Percentiles rank a stretch among this genome's conserved stretches.
phyloP scores from a whole-genome alignment of 2,888 invertebrate species.

The Melieria crassipennis region DNA sequence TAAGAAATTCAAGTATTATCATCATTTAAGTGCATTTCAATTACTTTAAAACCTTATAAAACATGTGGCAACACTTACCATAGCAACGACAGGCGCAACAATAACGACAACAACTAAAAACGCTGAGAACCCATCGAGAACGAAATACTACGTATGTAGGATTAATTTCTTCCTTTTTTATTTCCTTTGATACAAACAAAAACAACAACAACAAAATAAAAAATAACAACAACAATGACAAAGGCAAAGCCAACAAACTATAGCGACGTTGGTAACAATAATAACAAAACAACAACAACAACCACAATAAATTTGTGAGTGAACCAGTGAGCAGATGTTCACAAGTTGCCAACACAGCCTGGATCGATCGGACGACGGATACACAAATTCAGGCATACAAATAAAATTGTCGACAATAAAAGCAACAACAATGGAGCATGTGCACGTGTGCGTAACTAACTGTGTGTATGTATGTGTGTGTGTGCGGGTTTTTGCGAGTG shows the following conservation, averaged over 20 bases:
- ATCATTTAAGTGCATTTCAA: no score
- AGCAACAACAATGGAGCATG: background rate
- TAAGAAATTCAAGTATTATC: no score
- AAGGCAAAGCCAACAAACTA: constrained; percentile 27
- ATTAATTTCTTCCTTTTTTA: no score
- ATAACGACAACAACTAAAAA: no score
- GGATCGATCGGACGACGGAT: constrained; percentile 40
- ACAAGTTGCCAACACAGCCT: constrained; percentile 53
- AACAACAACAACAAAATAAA: constrained; percentile 53
- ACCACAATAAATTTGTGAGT: constrained; percentile 48
- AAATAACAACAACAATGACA: constrained; percentile 55
- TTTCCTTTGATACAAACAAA: constrained; percentile 8
- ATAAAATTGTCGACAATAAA: constrained; percentile 19
- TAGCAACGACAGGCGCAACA: no score
- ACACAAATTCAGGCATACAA: constrained; percentile 21
- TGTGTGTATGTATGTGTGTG: background rate
- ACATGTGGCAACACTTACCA: no score
- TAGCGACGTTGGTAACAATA: constrained; percentile 23
- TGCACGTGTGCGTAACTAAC: background rate
- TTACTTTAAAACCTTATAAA: no score
- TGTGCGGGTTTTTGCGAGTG: background rate
- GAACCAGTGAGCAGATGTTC: constrained; percentile 64
- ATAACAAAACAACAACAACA: constrained; percentile 41
- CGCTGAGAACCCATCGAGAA: no score
- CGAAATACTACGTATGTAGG: no score